Conservation (phyloP, 1,140 invertebrate genomes). For the Dendrolimus kikuchii region DNA sequence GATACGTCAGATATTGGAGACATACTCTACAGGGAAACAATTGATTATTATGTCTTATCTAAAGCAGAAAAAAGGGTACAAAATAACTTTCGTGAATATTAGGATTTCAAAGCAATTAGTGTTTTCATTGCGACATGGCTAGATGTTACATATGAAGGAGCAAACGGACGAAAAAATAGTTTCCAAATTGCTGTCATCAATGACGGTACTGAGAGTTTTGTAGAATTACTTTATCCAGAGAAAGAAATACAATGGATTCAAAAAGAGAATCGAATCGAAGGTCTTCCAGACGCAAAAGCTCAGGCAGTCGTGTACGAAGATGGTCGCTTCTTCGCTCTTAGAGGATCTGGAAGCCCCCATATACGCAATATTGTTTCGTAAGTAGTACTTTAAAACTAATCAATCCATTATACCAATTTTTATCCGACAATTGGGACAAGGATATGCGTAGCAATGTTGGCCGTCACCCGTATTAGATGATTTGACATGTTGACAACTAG, state of each 20-base stretch:
- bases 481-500: too few species aligned
- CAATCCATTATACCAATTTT: too few species aligned
- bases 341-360: conserved; percentile 91
- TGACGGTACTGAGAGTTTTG: conserved; percentile 87
- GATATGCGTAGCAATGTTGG: too few species aligned
- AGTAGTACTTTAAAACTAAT: conserved; percentile 37
- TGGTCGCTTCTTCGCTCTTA: conserved; percentile 80
- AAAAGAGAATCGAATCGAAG: conserved; percentile 76
- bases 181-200: conserved; percentile 89
- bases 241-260: conserved; percentile 94
- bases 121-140: conserved; percentile 85
- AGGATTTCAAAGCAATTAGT: conserved; percentile 76
- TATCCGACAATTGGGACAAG: too few species aligned
- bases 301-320: conserved; percentile 93
- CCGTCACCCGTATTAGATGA: too few species aligned
- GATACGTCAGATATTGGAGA: conserved; percentile 84
- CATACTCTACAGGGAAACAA: conserved; percentile 86
- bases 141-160: conserved; percentile 75
- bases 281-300: conserved; percentile 87
- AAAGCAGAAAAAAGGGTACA: conserved; percentile 79
- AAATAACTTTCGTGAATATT: conserved; percentile 78
- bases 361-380: conserved; percentile 72
- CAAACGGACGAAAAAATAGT: conserved; percentile 73
- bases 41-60: conserved; percentile 75
- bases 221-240: conserved; percentile 89